phyloP scores from a whole-genome alignment of 2,888 invertebrate species.

The Xylocampa areola region DNA sequence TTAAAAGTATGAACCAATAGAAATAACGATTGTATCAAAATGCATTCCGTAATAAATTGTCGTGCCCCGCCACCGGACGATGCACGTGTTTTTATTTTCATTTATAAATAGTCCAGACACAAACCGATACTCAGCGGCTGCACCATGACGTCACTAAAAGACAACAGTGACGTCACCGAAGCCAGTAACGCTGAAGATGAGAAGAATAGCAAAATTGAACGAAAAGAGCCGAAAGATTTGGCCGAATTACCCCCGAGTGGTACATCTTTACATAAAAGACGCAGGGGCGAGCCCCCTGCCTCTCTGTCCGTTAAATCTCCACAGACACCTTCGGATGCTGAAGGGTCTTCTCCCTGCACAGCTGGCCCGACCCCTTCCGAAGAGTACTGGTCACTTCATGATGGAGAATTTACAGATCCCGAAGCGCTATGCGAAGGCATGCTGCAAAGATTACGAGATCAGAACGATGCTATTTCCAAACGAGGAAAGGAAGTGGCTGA shows the following conservation, averaged over 20 bases:
- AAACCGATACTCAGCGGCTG: constrained; percentile 62
- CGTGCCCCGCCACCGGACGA: constrained; percentile 63
- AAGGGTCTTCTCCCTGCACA: constrained; percentile 84
- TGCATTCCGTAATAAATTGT: constrained; percentile 82
- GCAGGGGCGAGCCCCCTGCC: constrained; percentile 83
- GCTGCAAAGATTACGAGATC: constrained; percentile 79
- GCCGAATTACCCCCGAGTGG: constrained; percentile 82
- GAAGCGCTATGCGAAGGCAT: constrained; percentile 81
- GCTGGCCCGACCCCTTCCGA: constrained; percentile 80
- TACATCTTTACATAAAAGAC: constrained; percentile 82
- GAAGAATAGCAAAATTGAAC: constrained; percentile 48
- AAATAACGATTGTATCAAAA: constrained; percentile 59
- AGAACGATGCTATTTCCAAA: constrained; percentile 83
- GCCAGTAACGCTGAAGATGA: constrained; percentile 58
- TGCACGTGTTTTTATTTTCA: constrained; percentile 82
- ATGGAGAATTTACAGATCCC: constrained; percentile 74
- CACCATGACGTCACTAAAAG: constrained; percentile 77
- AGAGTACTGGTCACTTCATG: constrained; percentile 73
- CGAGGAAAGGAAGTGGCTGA: constrained; percentile 89
- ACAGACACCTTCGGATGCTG: constrained; percentile 81
- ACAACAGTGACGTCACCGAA: constrained; percentile 76
- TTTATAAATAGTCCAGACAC: constrained; percentile 82
- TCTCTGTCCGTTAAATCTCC: constrained; percentile 79
- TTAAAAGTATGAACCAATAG: constrained; percentile 47
- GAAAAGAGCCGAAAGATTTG: constrained; percentile 71